Evolutionary conservation across 2,113 vertebrate genomes (phyloP).

Genomic region (Antechinus flavipes): DNA sequence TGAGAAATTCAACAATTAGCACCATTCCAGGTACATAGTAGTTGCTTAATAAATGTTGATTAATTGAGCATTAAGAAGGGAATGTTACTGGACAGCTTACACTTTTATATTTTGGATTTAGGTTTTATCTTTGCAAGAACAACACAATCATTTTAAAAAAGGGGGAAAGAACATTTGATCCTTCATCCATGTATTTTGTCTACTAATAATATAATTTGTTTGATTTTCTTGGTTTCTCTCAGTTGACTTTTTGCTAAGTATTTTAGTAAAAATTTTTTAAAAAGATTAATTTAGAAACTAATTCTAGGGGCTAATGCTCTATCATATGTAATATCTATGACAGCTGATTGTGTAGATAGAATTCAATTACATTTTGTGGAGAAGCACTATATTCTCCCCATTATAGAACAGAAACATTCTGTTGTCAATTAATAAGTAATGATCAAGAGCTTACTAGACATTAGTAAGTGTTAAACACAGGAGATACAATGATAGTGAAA

Average conservation of each 20-base stretch:
- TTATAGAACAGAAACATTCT: background rate
- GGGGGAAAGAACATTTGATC: background rate
- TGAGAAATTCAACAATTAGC: background rate
- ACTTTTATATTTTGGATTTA: background rate
- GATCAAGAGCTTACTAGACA: background rate
- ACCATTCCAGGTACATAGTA: background rate
- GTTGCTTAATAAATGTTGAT: background rate
- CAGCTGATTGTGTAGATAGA: background rate
- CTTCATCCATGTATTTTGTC: background rate
- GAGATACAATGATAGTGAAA: background rate
- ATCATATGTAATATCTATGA: background rate
- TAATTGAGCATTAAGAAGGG: background rate
- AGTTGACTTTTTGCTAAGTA: background rate
- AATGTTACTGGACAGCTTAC: background rate
- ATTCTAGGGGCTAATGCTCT: background rate
- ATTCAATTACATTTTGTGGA: background rate
- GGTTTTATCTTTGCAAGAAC: background rate
- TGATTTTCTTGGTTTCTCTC: background rate
- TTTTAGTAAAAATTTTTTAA: background rate
- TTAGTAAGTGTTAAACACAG: background rate
- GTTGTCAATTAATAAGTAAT: slow-evolving; percentile 7
- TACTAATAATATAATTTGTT: background rate
- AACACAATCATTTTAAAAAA: background rate
- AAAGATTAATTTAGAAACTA: slow-evolving; percentile 29
- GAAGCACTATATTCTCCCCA: background rate